Evolutionary conservation across 1,140 invertebrate species (phyloP).

Genomic region (Drosophila ohnishii): DNA sequence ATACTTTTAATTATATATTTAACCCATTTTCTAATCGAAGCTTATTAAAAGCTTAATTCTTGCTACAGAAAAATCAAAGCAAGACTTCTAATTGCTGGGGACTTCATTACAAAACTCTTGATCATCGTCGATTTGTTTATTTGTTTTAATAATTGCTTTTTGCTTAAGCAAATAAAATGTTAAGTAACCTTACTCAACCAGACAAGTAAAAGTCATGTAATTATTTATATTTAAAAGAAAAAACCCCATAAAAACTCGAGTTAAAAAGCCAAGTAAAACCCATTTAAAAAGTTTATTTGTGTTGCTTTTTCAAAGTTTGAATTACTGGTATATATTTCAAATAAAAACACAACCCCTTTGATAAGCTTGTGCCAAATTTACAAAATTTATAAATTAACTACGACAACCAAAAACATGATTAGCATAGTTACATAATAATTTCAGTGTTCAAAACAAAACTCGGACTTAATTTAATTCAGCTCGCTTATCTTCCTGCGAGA

Average conservation of each 20-base stretch:
- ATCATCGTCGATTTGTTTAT: neutral
- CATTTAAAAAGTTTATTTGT: neutral
- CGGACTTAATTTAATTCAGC: constrained; percentile 46
- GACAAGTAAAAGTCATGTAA: neutral
- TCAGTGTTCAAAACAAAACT: constrained; percentile 47
- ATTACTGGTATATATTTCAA: neutral
- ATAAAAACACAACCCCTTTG: constrained; percentile 10
- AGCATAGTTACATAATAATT: constrained; percentile 43
- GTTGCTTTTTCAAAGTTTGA: too few relatives aligned
- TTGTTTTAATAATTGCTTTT: neutral
- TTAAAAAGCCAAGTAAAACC: neutral
- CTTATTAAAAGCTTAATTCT: neutral
- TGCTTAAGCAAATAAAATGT: neutral
- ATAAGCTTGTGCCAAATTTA: constrained; percentile 34
- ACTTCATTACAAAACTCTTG: neutral
- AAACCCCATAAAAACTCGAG: neutral
- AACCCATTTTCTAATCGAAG: neutral
- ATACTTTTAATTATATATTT: neutral
- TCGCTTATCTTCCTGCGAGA: constrained; percentile 42
- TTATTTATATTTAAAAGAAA: neutral
- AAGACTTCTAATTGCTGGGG: neutral
- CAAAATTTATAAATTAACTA: constrained; percentile 14
- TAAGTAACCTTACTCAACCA: neutral
- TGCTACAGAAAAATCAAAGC: neutral
- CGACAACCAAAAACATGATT: constrained; percentile 22